Base-by-base conservation (phyloP, 2,888 invertebrate species). In the Sesia apiformis region DNA sequence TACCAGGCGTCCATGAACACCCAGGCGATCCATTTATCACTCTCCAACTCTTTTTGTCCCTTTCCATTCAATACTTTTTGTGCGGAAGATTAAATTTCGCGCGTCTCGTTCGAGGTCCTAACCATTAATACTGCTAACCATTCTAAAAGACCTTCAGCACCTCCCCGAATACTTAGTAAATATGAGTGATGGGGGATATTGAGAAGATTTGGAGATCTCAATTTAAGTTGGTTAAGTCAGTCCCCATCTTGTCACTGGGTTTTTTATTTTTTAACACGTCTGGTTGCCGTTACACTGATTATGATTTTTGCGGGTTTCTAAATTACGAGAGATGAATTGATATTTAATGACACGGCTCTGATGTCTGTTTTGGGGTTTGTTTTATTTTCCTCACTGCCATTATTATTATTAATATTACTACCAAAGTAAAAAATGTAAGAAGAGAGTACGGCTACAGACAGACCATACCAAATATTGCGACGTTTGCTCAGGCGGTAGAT, bases 51-150 rank as follows among this genome's bases (percentile, higher is more conserved):
- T 87, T 87, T 86, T 87, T 88, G 78, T 83, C 74, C 74, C 68
- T 65, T 65, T 76, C 84, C 76, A 83, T 87, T 85, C 82, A 82
- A 82, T 81, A 84, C 87, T 88, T 88, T 88, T 87, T 88, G 86
- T 74, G 73, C 65, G 74, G 72, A 75, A 88, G 88, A 88, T 88
- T 88, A 86, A 88, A 87, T 88, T 87, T 87, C 82, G 72, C 74
- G 66, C 78, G 80, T 77, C 81, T 77, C 79, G 74, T 70, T 79
- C 75, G 73, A 77, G 70, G 75, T 78, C 74, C 72, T 69, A 76
- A 81, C 83, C 87, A 88, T 88, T 87, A 87, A 88, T 87, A 83
- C 76, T 72, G 56, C 65, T 52, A 60, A 82, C 76, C 79, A 58
- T 70, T 65, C 65, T 49, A 8, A n/a, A 61, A 68, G 82, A 75